Evolutionary conservation across 2,888 invertebrate species (phyloP), one percentile per base, ranked within the genome.

Genomic region (Microchrysa polita): DNA sequence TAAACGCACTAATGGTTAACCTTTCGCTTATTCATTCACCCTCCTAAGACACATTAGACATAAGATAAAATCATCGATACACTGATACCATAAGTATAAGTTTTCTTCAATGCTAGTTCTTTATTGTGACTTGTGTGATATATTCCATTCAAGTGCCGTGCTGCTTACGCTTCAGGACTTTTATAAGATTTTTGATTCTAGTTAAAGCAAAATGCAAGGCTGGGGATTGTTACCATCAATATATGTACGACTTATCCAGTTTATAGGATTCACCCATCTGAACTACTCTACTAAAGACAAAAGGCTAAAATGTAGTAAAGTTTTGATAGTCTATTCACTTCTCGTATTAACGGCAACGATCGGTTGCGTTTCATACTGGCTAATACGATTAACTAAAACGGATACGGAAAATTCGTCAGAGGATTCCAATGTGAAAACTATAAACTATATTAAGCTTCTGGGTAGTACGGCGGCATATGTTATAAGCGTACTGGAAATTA

Each of bases 361-460:
- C 9, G 27, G 22, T 7, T 44, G 40, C 55, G 10, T 48, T 2
- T 34, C 52, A n/a, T 61, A 63, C 34, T 0, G 1, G 5, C 52
- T 69, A n/a, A 52, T 42, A 16, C n/a, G 44, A 60, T 42, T 59
- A 14, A n/a, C n/a, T n/a, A 44, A 48, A 74, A 18, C 27, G 16
- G 23, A 59, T 55, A 2, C 10, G 5, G 1, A 20, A 7, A 16
- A 20, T 40, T 14, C 34, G 9, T 40, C 55, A 1, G 67, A 73
- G 12, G 55, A 57, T 52, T 22, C 40, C 5, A 60, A 69, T 14
- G 65, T 60, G 12, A 73, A 79, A 18, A 81, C 80, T 0, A 81
- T 84, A 4, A 82, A 82, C 72, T 80, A 79, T 44, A 81, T 84
- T 61, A 83, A 83, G 75, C 72, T 83, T 63, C 74, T 81, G 42